Conservation (phyloP, 1,140 invertebrate species). For the Leptestheria dahalacensis region DNA sequence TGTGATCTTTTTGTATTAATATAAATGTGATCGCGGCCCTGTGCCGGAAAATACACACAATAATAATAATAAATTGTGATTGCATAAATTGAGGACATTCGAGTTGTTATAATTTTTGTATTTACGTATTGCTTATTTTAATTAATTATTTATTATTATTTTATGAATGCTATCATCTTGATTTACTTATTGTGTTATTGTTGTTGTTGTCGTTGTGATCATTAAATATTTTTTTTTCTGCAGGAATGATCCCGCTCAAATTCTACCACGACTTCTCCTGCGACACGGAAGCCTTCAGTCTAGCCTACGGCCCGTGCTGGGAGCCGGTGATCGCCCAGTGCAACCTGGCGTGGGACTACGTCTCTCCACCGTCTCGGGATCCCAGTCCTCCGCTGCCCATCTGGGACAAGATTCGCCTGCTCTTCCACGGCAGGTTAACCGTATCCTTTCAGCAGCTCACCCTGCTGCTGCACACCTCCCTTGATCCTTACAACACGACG, state of each 20-base stretch:
- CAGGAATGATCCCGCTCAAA: conserved; percentile 78
- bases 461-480: conserved; percentile 76
- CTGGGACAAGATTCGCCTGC: conserved; percentile 91
- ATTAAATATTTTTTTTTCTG: conserved; percentile 24
- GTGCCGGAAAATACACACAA: too few relatives aligned
- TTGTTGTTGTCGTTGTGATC: too few relatives aligned
- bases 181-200: not conserved
- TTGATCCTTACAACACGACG: conserved; percentile 96
- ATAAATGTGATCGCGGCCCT: too few relatives aligned
- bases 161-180: too few relatives aligned
- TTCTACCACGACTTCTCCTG: conserved; percentile 97
- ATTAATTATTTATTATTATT: not conserved
- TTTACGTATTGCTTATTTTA: not conserved
- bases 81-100: not conserved
- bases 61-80: too few relatives aligned
- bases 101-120: not conserved
- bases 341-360: conserved; percentile 39
- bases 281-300: conserved; percentile 70
- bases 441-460: conserved; percentile 71
- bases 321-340: conserved; percentile 93
- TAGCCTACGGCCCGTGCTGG: conserved; percentile 97
- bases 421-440: conserved; percentile 83
- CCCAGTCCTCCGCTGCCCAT: conserved; percentile 85
- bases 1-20: too few relatives aligned
- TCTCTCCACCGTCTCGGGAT: conserved; percentile 35